Evolutionary conservation across 2,113 vertebrate genomes (phyloP).

Genomic region (Sebastes schlegelii): DNA sequence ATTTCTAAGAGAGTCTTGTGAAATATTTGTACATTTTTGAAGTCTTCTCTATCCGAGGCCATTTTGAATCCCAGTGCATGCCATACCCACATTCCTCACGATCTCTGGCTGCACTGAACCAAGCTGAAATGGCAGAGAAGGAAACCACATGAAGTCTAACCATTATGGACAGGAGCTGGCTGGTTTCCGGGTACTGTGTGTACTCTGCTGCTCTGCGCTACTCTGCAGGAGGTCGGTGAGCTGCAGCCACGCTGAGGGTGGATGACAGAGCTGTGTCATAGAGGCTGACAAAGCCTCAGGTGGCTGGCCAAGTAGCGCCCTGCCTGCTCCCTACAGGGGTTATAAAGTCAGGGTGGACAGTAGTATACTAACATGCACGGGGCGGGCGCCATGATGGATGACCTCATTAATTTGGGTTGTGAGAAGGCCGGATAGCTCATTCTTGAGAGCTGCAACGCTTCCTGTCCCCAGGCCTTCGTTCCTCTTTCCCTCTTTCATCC

Average conservation of each 20-base stretch:
- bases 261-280: constrained; percentile 42
- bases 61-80: constrained; percentile 52
- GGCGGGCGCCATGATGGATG: constrained; percentile 58
- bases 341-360: constrained; percentile 33
- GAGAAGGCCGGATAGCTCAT: constrained; percentile 55
- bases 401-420: constrained; percentile 64
- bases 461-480: constrained; percentile 44
- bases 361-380: neutral
- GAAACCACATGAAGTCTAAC: constrained; percentile 73
- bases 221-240: constrained; percentile 40
- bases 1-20: constrained; percentile 10
- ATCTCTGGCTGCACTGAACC: constrained; percentile 53
- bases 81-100: constrained; percentile 70
- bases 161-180: constrained; percentile 67
- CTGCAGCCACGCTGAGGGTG: constrained; percentile 27
- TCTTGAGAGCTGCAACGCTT: constrained; percentile 53
- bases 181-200: constrained; percentile 67
- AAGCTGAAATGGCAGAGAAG: constrained; percentile 55
- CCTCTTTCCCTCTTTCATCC: constrained; percentile 22
- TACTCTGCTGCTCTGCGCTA: constrained; percentile 41
- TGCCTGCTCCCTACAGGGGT: neutral
- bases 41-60: constrained; percentile 33
- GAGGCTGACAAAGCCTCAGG: constrained; percentile 36
- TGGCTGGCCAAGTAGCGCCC: constrained; percentile 24
- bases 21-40: constrained; percentile 34